Conservation (phyloP, 1,140 invertebrate species). For the Daktulosphaira vitifoliae region DNA sequence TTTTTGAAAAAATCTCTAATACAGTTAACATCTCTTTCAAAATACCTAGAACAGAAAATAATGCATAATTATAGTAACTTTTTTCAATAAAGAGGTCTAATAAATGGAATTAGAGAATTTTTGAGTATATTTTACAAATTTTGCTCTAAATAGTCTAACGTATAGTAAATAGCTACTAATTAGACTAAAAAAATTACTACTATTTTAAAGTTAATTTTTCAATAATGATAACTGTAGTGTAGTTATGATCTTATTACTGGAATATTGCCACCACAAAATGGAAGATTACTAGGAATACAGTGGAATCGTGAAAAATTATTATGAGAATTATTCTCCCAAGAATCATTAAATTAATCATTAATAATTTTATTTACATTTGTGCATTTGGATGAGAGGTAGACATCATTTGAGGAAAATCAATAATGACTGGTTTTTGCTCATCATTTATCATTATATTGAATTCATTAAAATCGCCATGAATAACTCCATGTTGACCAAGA, state of each 20-base stretch:
- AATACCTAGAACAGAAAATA: constrained; percentile 56
- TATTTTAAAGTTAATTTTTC: too few relatives aligned
- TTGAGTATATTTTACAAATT: too few relatives aligned
- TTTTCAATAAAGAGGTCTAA: background rate
- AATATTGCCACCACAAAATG: too few relatives aligned
- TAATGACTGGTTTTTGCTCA: constrained; percentile 74
- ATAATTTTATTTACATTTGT: constrained; percentile 56
- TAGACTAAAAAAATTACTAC: too few relatives aligned
- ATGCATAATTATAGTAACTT: background rate
- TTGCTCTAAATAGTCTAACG: background rate
- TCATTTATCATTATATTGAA: constrained; percentile 91
- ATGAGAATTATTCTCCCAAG: too few relatives aligned
- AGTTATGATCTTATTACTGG: too few relatives aligned
- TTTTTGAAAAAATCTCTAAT: constrained; percentile 85
- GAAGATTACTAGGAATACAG: too few relatives aligned
- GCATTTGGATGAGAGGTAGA: constrained; percentile 89
- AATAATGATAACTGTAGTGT: too few relatives aligned
- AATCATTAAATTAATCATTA: background rate
- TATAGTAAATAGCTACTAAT: too few relatives aligned
- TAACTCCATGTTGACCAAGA: constrained; percentile 87
- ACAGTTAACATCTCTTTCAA: constrained; percentile 91
- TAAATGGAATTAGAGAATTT: background rate
- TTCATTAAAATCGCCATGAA: constrained; percentile 99
- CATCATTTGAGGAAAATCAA: constrained; percentile 99
- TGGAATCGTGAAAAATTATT: too few relatives aligned